Evolutionary conservation across 2,113 vertebrate genomes (phyloP).

Genomic region (Hypanus sabinus): DNA sequence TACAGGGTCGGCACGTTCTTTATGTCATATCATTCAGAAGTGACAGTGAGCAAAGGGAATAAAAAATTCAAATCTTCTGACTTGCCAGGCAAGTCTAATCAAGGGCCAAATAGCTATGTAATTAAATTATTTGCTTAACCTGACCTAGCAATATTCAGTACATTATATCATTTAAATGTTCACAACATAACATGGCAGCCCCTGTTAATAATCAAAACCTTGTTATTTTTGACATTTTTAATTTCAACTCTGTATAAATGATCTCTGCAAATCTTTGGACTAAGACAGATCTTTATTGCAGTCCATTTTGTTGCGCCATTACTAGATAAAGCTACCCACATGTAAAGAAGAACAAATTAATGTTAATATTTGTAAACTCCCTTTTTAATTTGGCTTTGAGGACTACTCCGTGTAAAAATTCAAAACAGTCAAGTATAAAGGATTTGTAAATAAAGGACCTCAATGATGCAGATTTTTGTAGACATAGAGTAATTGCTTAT

Average conservation of each 20-base stretch:
- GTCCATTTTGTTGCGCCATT: background rate
- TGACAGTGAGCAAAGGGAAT: background rate
- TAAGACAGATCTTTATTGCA: background rate
- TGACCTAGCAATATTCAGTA: background rate
- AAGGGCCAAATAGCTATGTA: background rate
- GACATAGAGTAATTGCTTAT: background rate
- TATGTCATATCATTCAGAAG: background rate
- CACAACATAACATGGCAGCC: background rate
- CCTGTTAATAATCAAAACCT: background rate
- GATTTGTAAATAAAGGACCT: background rate
- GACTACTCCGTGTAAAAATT: background rate
- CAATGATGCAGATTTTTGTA: background rate
- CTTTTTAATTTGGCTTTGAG: background rate
- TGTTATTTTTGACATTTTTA: background rate
- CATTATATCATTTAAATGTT: background rate
- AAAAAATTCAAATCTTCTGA: background rate
- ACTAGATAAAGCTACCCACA: background rate
- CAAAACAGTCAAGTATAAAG: background rate
- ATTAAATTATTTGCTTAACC: slow-evolving; percentile 16
- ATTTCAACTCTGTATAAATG: background rate
- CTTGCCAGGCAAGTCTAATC: background rate
- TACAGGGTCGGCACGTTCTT: background rate
- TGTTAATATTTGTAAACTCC: background rate
- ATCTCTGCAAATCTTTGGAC: background rate
- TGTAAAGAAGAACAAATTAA: background rate